These are phyloP conservation scores for Periophthalmus magnuspinnatus DNA, from an alignment of 2,797 vertebrate species.

Conservation along the genomic window DNA sequence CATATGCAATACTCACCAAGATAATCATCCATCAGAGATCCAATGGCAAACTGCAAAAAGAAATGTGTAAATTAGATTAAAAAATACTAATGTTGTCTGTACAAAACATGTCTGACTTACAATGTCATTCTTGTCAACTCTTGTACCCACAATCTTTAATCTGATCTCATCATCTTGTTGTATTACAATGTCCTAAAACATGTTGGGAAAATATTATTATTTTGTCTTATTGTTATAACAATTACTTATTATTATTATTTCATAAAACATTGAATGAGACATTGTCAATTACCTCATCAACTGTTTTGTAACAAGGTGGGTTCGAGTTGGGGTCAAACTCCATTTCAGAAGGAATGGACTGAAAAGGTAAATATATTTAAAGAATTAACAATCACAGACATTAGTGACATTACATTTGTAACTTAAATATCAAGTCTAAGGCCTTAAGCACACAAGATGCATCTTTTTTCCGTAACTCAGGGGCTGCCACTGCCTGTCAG, in stretches of 20 bases:
- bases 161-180: constrained; percentile 94
- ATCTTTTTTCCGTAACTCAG: background rate
- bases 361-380: constrained; percentile 37
- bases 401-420: background rate
- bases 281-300: constrained; percentile 83
- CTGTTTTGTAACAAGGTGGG: constrained; percentile 93
- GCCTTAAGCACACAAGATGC: background rate
- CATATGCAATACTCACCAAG: constrained; percentile 78
- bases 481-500: background rate
- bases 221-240: too few species aligned
- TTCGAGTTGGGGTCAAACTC: constrained; percentile 96
- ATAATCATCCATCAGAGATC: constrained; percentile 95
- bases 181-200: constrained; percentile 88
- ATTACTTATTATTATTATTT: too few species aligned
- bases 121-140: constrained; percentile 95
- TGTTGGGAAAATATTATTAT: background rate
- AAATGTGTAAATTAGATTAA: background rate
- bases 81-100: background rate
- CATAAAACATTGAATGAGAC: background rate
- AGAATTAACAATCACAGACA: background rate
- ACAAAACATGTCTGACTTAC: constrained; percentile 69
- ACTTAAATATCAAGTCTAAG: background rate
- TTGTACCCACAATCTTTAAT: constrained; percentile 91
- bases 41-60: constrained; percentile 88
- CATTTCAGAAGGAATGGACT: constrained; percentile 97